phyloP scores from a whole-genome alignment of 2,888 invertebrate species.

The Drosophila acutilabella region DNA sequence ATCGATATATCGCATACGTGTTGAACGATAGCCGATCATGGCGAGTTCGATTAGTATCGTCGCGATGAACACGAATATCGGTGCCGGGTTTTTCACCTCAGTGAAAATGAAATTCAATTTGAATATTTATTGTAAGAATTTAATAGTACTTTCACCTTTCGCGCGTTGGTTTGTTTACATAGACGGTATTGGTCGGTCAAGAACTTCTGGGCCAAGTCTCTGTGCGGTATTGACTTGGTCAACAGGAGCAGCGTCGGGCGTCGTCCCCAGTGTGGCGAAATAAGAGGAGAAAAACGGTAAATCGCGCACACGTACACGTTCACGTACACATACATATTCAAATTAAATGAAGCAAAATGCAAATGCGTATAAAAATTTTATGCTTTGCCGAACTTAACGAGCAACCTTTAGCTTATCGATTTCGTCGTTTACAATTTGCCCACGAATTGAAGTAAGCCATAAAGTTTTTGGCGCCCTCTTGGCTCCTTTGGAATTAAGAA shows the following conservation, averaged over 20 bases:
- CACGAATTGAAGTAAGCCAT: conserved; percentile 30
- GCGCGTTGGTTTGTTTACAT: conserved; percentile 48
- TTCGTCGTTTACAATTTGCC: conserved; percentile 41
- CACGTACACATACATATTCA: conserved; percentile 37
- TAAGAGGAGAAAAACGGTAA: conserved; percentile 42
- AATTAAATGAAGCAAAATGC: conserved; percentile 58
- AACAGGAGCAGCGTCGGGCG: conserved; percentile 4
- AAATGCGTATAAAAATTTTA: conserved; percentile 69
- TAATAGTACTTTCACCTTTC: conserved; percentile 66
- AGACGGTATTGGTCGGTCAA: conserved; percentile 20
- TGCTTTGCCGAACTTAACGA: conserved; percentile 73
- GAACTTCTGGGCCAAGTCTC: no score
- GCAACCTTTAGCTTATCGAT: conserved; percentile 57
- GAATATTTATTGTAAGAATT: conserved; percentile 22
- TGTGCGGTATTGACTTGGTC: conserved; percentile 29
- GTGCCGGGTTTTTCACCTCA: no score
- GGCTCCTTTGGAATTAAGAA: conserved; percentile 54
- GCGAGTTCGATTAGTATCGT: no score
- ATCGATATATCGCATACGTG: conserved; percentile 40
- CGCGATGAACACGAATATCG: no score
- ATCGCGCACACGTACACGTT: conserved; percentile 15
- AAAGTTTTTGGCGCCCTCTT: conserved; percentile 42
- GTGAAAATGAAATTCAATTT: conserved; percentile 6
- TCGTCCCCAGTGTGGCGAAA: conserved; percentile 50
- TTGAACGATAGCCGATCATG: not conserved